Conservation (phyloP, 2,888 invertebrate genomes). For the Andrena marginata region DNA sequence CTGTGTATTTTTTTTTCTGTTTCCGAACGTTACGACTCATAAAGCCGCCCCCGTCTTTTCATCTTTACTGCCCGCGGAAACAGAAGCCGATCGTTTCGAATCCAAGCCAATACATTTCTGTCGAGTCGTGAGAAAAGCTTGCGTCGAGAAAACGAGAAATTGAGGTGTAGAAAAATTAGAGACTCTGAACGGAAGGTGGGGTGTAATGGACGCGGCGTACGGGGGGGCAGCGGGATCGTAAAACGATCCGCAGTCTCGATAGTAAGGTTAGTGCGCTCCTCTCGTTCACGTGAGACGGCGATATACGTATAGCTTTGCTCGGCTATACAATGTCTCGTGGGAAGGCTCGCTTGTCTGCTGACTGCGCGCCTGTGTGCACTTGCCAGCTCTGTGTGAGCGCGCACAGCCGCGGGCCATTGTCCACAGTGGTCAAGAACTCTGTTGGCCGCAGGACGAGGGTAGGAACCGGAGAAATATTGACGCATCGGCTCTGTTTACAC, state of each 20-base stretch:
- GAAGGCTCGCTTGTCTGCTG: constrained; percentile 63
- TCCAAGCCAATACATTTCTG: neutral
- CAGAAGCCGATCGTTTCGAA: constrained; percentile 11
- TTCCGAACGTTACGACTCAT: constrained; percentile 14
- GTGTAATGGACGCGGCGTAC: constrained; percentile 53
- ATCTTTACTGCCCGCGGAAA: neutral
- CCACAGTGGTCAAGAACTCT: constrained; percentile 57
- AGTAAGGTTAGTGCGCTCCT: constrained; percentile 64
- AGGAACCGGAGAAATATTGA: constrained; percentile 57
- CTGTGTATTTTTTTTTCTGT: constrained; percentile 29
- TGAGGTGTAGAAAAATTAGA: no score
- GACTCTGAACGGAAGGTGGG: neutral
- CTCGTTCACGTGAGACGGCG: constrained; percentile 63
- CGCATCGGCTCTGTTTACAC: constrained; percentile 60
- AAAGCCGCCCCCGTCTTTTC: constrained; percentile 1
- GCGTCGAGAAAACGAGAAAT: no score
- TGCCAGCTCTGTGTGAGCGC: constrained; percentile 4
- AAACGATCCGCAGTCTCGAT: constrained; percentile 66
- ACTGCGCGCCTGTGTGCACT: constrained; percentile 19
- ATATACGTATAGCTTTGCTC: constrained; percentile 60
- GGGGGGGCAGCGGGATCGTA: constrained; percentile 60
- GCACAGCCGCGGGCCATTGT: constrained; percentile 34
- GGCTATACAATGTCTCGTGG: constrained; percentile 72
- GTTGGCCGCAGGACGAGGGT: constrained; percentile 47
- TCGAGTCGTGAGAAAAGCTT: no score